phyloP scores from a whole-genome alignment of 2,113 vertebrate species.

The Apteryx mantelli region DNA sequence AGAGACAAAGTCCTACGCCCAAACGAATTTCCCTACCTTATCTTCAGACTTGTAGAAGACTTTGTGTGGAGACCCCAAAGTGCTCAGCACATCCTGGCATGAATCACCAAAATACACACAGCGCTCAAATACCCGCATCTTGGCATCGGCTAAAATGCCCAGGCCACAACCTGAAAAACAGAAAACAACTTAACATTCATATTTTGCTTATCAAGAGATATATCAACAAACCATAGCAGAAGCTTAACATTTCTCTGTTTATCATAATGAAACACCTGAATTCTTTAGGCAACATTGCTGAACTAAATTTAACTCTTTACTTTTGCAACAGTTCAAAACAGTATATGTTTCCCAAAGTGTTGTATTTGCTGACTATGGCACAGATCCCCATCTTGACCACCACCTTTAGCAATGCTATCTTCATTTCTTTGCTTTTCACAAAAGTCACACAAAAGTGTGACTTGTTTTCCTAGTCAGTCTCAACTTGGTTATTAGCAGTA shows the following conservation, averaged over 20 bases:
- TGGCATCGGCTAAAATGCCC: conserved; percentile 90
- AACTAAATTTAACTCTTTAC: neutral
- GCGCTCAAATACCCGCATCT: conserved; percentile 91
- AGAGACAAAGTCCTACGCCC: neutral
- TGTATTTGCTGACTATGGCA: neutral
- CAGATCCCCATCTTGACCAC: neutral
- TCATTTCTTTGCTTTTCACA: neutral
- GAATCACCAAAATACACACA: conserved; percentile 96
- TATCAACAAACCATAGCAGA: neutral
- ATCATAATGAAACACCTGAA: neutral
- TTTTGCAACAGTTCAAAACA: neutral
- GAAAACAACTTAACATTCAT: neutral
- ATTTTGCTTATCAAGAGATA: neutral
- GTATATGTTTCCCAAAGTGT: neutral
- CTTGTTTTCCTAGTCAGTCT: neutral
- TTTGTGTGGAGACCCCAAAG: conserved; percentile 95
- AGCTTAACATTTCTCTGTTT: neutral
- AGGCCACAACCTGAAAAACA: conserved; percentile 85
- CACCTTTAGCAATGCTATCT: neutral
- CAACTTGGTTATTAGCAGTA: neutral
- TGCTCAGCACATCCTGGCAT: conserved; percentile 95
- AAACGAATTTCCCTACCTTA: conserved; percentile 81
- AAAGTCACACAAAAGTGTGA: neutral
- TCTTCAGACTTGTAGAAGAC: conserved; percentile 99
- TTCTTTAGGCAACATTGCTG: neutral